phyloP scores from a whole-genome alignment of 2,797 vertebrate genomes.

The Premnoplex brunnescens region DNA sequence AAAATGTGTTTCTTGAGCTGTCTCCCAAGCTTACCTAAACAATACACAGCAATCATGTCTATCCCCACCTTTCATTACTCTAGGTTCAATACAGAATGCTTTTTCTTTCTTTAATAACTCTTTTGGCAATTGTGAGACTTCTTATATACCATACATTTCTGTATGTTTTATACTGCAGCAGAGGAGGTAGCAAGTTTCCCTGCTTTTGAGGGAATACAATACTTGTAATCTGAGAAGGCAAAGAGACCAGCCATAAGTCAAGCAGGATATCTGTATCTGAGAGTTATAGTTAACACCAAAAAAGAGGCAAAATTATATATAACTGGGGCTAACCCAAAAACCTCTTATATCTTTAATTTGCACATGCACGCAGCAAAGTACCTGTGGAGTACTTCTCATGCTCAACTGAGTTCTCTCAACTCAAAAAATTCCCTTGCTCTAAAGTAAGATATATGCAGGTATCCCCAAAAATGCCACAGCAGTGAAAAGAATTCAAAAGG shows the following conservation, averaged over 20 bases:
- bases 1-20: background rate
- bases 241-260: background rate
- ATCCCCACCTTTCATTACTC: background rate
- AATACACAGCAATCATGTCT: background rate
- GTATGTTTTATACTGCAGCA: background rate
- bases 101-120: background rate
- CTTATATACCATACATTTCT: background rate
- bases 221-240: background rate
- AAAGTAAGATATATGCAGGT: no score
- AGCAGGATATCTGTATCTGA: background rate
- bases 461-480: no score
- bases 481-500: no score
- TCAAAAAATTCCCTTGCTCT: background rate
- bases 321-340: background rate
- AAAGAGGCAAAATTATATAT: background rate
- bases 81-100: background rate
- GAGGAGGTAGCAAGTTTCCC: background rate
- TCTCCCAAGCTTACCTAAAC: background rate
- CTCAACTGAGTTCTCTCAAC: background rate
- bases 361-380: background rate
- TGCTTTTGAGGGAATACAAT: background rate
- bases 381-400: background rate
- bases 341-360: background rate
- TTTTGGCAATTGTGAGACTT: background rate
- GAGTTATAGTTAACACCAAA: background rate